Base-by-base conservation (phyloP, 2,888 invertebrate species). In the Folsomia candida region DNA sequence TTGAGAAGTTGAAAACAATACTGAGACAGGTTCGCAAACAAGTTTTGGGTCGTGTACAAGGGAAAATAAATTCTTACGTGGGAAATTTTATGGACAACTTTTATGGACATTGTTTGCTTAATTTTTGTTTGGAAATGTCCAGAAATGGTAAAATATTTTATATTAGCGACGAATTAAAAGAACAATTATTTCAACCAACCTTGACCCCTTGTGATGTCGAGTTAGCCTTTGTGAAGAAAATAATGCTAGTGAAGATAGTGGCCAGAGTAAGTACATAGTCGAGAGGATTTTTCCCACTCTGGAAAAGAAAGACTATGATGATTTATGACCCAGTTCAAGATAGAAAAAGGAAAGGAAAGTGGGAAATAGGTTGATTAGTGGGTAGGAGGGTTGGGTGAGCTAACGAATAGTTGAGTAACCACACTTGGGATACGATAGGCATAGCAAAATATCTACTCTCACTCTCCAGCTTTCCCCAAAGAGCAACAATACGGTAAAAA, bases 61-160 rank as follows among this genome's bases (percentile, higher is more conserved):
- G 97, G 3, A 95, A 96, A 83, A 91, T 96, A 2, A 97, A 94
- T 85, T 91, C 93, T 14, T 91, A 94, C 0, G 99, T 99, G 73
- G 95, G 96, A 0, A 99, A 99, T 84, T 96, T 97, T 83, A 89
- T n/a, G n/a, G n/a, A n/a, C n/a, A n/a, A n/a, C n/a, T n/a, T n/a
- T n/a, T n/a, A n/a, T 91, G 68, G 93, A 94, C 89, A 90, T 98
- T 76, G 97, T 98, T 81, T 88, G 92, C 58, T 99, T 93, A 84
- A 92, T 97, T 0, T 87, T 94, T 81, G 89, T 99, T 66, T 90
- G 95, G n/a, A n/a, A n/a, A 0, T 99, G 98, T 82, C 90, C 95
- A 1, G 93, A 96, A 84, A 63, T 75, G 29, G 70, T 75, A 1
- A 95, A 92, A 81, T 90, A 92, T n/a, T n/a, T 22, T 78, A 86